Evolutionary conservation across 2,888 invertebrate species (phyloP), one percentile per base, ranked within the genome.

Genomic region (Hirtodrosophila confusa): DNA sequence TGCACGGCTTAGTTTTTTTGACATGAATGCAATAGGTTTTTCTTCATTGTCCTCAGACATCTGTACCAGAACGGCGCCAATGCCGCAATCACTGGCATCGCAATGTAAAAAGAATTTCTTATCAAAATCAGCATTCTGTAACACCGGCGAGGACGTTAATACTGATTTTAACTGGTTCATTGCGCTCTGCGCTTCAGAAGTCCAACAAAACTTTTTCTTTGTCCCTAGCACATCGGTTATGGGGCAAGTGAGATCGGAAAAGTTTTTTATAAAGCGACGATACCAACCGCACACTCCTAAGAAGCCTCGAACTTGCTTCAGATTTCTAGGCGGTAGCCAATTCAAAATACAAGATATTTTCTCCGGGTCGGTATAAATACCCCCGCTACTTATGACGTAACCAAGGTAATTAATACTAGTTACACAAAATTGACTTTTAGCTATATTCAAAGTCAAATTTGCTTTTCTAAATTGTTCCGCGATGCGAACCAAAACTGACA

Each of bases 261-360:
- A 56, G 8, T 48, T 31, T 0, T n/a, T 7, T 1, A 47, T 55
- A 2, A 55, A 55, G 2, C 45, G 12, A 3, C 45, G 27, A 8
- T 56, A 56, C 48, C 40, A 56, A 8, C 48, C 48, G 33, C 49
- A 43, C 6, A 57, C 29, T 9, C 43, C 43, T 40, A 43, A 24
- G 11, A 43, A 24, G 2, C 24, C 41, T 29, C 4, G 3, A 23
- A 44, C 44, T 29, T 44, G 44, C 9, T 44, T 44, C 9, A 44
- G 4, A 5, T 29, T 44, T 29, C 24, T 44, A 9, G 44, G 44
- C 4, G 29, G n/a, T 4, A n/a, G 12, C 29, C 29, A 44, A 5
- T 11, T 40, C 10, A 17, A 17, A 17, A 17, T 17, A 17, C 17
- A 17, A 17, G 40, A 4, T 4, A 40, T 23, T 4, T 24, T 40